These are phyloP conservation scores for Pelosia muscerda DNA, from an alignment of 2,888 invertebrate species.

Conservation along the genomic window DNA sequence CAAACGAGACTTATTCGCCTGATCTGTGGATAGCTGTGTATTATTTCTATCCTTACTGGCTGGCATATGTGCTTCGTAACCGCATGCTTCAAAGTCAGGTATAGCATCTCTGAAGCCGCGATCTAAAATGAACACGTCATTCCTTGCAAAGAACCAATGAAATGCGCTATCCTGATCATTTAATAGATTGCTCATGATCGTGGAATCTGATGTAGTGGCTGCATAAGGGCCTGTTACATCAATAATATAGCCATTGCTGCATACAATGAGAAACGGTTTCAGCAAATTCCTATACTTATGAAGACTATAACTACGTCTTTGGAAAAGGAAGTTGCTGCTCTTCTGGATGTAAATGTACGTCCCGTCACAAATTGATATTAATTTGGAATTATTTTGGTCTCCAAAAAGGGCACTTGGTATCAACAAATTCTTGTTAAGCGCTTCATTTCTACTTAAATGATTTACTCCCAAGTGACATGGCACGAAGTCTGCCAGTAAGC, in stretches of 20 bases:
- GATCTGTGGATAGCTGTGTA: background rate
- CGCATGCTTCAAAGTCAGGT: background rate
- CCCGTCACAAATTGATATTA: background rate
- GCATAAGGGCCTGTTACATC: slow-evolving; percentile 3
- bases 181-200: background rate
- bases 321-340: too few species aligned
- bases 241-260: too few species aligned
- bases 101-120: slow-evolving; percentile 8
- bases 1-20: background rate
- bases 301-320: too few species aligned
- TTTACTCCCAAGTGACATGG: background rate
- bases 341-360: background rate
- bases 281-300: too few species aligned
- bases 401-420: background rate
- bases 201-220: slow-evolving; percentile 1
- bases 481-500: background rate
- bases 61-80: slow-evolving; percentile 8
- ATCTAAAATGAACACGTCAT: slow-evolving; percentile 10
- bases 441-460: background rate
- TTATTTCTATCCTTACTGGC: background rate
- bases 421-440: background rate
- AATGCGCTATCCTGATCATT: background rate
- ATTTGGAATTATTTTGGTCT: background rate
- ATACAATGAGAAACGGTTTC: background rate
- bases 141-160: too few species aligned